Base-by-base conservation (phyloP, 2,888 invertebrate genomes). In the Hirtodrosophila duncani region DNA sequence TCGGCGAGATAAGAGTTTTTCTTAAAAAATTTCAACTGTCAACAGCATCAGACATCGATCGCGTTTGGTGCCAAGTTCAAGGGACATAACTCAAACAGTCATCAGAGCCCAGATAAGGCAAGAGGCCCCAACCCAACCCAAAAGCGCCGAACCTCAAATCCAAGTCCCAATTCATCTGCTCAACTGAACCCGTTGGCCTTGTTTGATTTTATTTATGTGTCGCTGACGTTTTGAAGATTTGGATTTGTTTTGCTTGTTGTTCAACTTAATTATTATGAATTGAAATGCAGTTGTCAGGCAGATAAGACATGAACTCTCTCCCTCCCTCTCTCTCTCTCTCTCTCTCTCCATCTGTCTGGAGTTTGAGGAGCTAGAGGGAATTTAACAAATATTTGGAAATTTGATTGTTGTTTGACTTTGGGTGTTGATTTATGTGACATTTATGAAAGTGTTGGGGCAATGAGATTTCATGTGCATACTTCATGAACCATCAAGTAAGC, bases 181-280 rank as follows among this genome's bases (percentile, higher is more conserved):
- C n/a, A n/a, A n/a, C n/a, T n/a, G n/a, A 14, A 9, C 26, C 26
- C 26, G 4, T 16, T 30, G 2, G 17, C 29, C 29, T 29, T 10
- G 8, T 3, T 3, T 33, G n/a, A 14, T 20, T 33, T 17, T 29
- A 11, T 30, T 33, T 20, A 24, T 10, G 16, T 18, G n/a, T n/a
- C n/a, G n/a, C n/a, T n/a, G n/a, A n/a, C n/a, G n/a, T n/a, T n/a
- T n/a, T n/a, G n/a, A n/a, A n/a, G n/a, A n/a, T n/a, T n/a, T n/a
- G n/a, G n/a, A 20, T 31, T 21, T 42, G 6, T 11, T 31, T 21
- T 49, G 44, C 51, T 46, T 55, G 49, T 66, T 71, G 71, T 63
- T 63, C 36, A 31, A 59, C 41, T 62, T 77, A 72, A 72, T 72
- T 72, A 66, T 71, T 77, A 72, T 72, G 72, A 72, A 72, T 75